Evolutionary conservation across 2,888 invertebrate species (phyloP).

Genomic region (Tetragonula carbonaria): DNA sequence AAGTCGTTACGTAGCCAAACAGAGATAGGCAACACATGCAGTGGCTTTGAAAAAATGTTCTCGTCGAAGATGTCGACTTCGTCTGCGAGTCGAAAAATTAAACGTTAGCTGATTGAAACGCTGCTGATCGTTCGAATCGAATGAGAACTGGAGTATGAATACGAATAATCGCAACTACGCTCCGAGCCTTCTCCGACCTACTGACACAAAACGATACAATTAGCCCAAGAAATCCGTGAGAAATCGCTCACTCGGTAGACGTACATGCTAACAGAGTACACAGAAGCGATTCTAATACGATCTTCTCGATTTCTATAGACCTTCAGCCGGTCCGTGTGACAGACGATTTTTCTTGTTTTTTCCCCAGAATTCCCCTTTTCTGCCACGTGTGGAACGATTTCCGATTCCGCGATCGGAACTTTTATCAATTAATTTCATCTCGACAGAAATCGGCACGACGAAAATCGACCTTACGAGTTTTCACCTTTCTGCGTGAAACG

Average conservation of each 20-base stretch:
- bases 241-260: no score
- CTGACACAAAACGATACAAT: conserved; percentile 50
- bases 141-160: neutral
- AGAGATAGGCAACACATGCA: no score
- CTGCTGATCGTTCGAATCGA: conserved; percentile 2
- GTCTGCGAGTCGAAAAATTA: neutral
- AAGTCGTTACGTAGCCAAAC: no score
- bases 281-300: neutral
- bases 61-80: neutral
- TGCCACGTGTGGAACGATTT: no score
- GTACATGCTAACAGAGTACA: neutral
- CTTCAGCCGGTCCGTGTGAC: neutral
- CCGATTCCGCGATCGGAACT: conserved; percentile 3
- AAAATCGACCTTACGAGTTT: neutral
- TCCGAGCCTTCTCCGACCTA: conserved; percentile 47
- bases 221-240: neutral
- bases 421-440: neutral
- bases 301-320: neutral
- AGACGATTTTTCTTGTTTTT: neutral
- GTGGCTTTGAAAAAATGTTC: neutral
- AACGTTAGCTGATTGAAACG: conserved; percentile 26
- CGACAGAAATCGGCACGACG: neutral
- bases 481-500: neutral
- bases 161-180: conserved; percentile 30
- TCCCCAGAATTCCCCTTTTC: no score